Evolutionary conservation across 2,113 vertebrate species (phyloP), one percentile per base, ranked within the genome.

Genomic region (Coturnix japonica): DNA sequence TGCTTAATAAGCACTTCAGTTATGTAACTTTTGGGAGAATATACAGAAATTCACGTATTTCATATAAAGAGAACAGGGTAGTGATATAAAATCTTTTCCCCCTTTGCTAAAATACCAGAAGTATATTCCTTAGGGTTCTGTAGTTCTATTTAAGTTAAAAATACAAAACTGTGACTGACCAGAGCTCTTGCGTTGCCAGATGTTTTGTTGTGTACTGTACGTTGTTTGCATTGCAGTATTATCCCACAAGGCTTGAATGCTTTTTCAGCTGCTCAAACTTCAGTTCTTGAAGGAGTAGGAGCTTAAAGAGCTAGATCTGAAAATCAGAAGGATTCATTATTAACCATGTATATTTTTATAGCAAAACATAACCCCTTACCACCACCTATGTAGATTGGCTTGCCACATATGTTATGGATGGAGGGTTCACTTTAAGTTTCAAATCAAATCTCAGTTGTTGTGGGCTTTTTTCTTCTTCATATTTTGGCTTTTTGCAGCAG

Each of bases 371-470:
- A 70, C 41, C 23, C 20, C 71, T 88, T 18, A 47, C 23, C 46
- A 54, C 28, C 60, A 79, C 46, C 44, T 37, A 64, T 21, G 13
- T n/a, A 46, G 64, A 51, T 60, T 15, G 5, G n/a, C 15, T 0
- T 67, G 39, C 43, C 86, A 1, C 2, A 25, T 56, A 22, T 2
- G 1, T 81, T 71, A 28, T 33, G 14, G n/a, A 21, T 47, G 35
- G 67, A 83, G 60, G 26, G 18, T 66, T 12, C 21, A n/a, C 33
- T 7, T 57, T 67, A 16, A 49, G 41, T 65, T 65, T 65, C 41
- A 90, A 91, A 85, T 82, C 81, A 65, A 56, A 94, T 86, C 94
- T 76, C 23, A 51, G 59, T 87, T 93, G 93, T 74, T 94, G 93
- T 74, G 54, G 7, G 4, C n/a, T 54, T 85, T 47, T 47, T 47